Percentiles rank a stretch among this genome's conserved stretches.
Evolutionary conservation across 2,797 vertebrate genomes (phyloP).

Genomic region (Ptychobarbus kaznakovi): DNA sequence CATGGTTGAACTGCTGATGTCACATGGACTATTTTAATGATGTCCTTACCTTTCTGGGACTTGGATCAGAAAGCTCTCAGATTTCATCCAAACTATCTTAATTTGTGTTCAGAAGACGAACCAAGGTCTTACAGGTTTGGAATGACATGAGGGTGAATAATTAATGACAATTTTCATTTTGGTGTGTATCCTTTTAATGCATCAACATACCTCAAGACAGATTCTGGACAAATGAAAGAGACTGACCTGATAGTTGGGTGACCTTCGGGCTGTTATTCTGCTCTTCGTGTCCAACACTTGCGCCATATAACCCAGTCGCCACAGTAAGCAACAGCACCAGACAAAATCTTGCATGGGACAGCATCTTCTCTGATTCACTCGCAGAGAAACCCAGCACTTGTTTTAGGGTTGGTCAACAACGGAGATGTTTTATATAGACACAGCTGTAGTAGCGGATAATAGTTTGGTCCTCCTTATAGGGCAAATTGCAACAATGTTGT

Average conservation of each 20-base stretch:
- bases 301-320: slow-evolving; percentile 44
- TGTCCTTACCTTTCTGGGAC: neutral
- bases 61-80: neutral
- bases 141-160: neutral
- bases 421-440: slow-evolving; percentile 63
- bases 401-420: slow-evolving; percentile 62
- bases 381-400: slow-evolving; percentile 40
- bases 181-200: neutral
- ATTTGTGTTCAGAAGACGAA: neutral
- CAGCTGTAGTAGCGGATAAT: slow-evolving; percentile 10
- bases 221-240: neutral
- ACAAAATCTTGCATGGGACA: slow-evolving; percentile 35
- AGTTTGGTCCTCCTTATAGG: neutral
- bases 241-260: slow-evolving; percentile 67
- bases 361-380: slow-evolving; percentile 63
- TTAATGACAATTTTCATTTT: neutral
- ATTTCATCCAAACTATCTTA: neutral
- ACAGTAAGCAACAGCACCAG: slow-evolving; percentile 56
- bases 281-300: slow-evolving; percentile 13
- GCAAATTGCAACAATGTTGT: slow-evolving; percentile 8
- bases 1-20: too few species aligned
- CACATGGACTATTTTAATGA: neutral
- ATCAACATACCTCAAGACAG: neutral
- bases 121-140: neutral
- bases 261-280: slow-evolving; percentile 48